Evolutionary conservation across 1,140 invertebrate species (phyloP), one percentile per base, ranked within the genome.

Genomic region (Chionoecetes opilio): DNA sequence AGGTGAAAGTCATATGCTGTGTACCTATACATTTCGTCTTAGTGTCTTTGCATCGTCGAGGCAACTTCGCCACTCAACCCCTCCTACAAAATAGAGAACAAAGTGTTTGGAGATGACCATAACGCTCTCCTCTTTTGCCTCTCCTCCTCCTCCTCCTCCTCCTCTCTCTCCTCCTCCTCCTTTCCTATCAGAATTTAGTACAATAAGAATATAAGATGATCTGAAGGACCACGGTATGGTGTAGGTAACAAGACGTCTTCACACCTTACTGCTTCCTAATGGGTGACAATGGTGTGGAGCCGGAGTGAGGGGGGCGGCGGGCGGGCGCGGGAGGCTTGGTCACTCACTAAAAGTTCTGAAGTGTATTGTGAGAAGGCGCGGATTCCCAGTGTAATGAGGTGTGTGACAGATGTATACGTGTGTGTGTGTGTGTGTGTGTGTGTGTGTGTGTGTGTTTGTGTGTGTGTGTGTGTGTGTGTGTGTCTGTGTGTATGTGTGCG

Each of bases 391-490:
- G 63, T 75, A 75, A 75, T 75, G 63, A 75, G 63, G 63, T 75
- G 63, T 75, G 63, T 75, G 63, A 38, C 32, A 26, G 37, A 32
- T 35, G 37, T 87, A 6, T 87, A 32, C 6, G 85, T 31, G 85
- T 38, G 37, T 31, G 85, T 37, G n/a, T 17, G 85, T 87, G 85
- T 17, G 85, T 17, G 85, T 87, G 85, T 32, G 85, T 87, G 84
- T 86, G 14, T 86, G 35, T 46, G 38, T 46, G 41, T 91, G n/a
- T 91, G 32, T 92, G 32, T 92, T 31, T 92, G 63, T 82, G 63
- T 82, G 32, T 91, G 31, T 91, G 63, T 91, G 29, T 91, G 63
- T 91, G 31, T 91, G 63, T 91, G 63, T 63, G 63, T 91, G 63
- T n/a, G n/a, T n/a, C n/a, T n/a, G n/a, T n/a, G n/a, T n/a, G n/a